phyloP scores from a whole-genome alignment of 2,797 vertebrate genomes.

The Fundulus diaphanus region DNA sequence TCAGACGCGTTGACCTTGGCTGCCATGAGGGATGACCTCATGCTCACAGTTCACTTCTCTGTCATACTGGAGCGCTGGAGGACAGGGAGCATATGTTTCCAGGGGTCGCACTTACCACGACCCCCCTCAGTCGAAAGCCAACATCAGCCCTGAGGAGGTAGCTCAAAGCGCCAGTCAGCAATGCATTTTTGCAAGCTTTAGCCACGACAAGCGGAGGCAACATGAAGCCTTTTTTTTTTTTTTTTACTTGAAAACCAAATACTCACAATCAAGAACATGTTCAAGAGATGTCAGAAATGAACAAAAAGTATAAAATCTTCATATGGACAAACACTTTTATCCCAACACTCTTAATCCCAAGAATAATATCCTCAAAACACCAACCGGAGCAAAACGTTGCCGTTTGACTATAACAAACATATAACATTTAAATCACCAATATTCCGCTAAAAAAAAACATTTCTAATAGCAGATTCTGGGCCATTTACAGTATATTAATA shows the following conservation, averaged over 20 bases:
- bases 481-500: constrained; percentile 68
- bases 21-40: constrained; percentile 65
- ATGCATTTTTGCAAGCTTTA: constrained; percentile 57
- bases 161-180: constrained; percentile 62
- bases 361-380: constrained; percentile 60
- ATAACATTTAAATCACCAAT: constrained; percentile 61
- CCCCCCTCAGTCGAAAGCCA: constrained; percentile 45
- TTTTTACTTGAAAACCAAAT: constrained; percentile 38
- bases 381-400: constrained; percentile 45
- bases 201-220: constrained; percentile 57
- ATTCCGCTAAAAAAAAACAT: constrained; percentile 52
- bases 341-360: constrained; percentile 34
- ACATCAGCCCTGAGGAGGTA: constrained; percentile 62
- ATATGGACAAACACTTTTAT: constrained; percentile 41
- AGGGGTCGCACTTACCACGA: constrained; percentile 19
- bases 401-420: constrained; percentile 60
- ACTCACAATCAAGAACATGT: constrained; percentile 36
- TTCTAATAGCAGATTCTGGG: constrained; percentile 58
- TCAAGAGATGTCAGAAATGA: constrained; percentile 31
- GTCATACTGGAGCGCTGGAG: constrained; percentile 40
- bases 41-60: constrained; percentile 37
- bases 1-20: constrained; percentile 56
- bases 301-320: constrained; percentile 48
- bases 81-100: constrained; percentile 56
- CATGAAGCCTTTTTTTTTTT: constrained; percentile 47